Conservation (phyloP, 2,888 invertebrate species). For the Philaethria dido region DNA sequence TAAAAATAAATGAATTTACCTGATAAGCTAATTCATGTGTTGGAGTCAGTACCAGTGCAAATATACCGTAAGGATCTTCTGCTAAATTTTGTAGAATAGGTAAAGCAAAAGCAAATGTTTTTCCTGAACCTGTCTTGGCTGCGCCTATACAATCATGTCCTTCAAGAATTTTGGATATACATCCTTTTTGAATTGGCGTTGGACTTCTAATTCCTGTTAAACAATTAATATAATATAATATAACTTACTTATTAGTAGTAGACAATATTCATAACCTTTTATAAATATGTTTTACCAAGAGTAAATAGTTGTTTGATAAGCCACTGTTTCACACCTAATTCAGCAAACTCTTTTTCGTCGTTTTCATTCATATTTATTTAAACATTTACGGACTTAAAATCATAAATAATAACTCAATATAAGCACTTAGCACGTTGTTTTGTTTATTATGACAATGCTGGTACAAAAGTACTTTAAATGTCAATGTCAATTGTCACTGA, state of each 20-base stretch:
- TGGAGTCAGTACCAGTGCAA: slow-evolving; percentile 96
- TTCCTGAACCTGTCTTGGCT: slow-evolving; percentile 99
- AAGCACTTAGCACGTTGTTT: slow-evolving; percentile 10
- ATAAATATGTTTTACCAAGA: slow-evolving; percentile 82
- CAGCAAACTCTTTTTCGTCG: slow-evolving; percentile 80
- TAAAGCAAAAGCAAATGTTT: slow-evolving; percentile 98
- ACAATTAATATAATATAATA: slow-evolving; percentile 35
- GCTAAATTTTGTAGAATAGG: slow-evolving; percentile 96
- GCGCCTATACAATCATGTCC: slow-evolving; percentile 97
- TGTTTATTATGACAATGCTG: slow-evolving; percentile 13
- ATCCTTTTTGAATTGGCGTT: slow-evolving; percentile 92
- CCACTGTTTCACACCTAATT: slow-evolving; percentile 88
- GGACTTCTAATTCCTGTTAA: slow-evolving; percentile 88
- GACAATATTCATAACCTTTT: slow-evolving; percentile 5
- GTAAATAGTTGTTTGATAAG: slow-evolving; percentile 87
- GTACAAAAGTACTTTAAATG: background rate
- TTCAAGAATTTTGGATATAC: slow-evolving; percentile 89
- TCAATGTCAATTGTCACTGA: background rate
- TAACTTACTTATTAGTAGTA: background rate
- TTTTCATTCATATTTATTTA: slow-evolving; percentile 63
- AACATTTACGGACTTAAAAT: background rate
- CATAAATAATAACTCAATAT: background rate
- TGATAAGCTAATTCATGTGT: slow-evolving; percentile 96
- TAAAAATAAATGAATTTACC: no score
- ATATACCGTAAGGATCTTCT: slow-evolving; percentile 98